phyloP scores from a whole-genome alignment of 2,888 invertebrate species.

The Drosophila seclusa region DNA sequence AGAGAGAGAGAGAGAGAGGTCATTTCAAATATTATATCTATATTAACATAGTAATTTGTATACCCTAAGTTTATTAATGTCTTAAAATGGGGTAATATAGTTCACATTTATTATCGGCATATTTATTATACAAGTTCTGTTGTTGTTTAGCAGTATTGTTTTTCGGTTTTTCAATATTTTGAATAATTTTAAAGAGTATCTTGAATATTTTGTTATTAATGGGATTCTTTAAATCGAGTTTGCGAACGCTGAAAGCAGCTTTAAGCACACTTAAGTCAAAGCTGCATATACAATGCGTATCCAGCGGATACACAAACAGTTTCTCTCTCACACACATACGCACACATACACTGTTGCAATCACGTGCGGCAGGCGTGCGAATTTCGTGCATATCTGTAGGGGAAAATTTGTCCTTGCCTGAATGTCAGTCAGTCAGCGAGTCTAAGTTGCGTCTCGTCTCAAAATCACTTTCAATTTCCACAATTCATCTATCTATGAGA shows the following conservation, averaged over 20 bases:
- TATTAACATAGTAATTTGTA: constrained; percentile 18
- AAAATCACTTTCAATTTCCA: constrained; percentile 52
- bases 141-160: too few relatives aligned
- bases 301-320: constrained; percentile 49
- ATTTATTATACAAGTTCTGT: background rate
- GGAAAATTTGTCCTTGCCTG: constrained; percentile 75
- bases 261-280: constrained; percentile 18
- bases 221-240: constrained; percentile 24
- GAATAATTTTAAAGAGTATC: constrained; percentile 8
- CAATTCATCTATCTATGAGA: constrained; percentile 24
- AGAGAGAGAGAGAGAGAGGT: background rate
- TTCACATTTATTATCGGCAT: background rate
- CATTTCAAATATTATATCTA: constrained; percentile 29
- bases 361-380: constrained; percentile 66
- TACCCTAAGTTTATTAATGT: background rate
- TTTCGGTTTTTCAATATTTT: too few relatives aligned
- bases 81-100: background rate
- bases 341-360: constrained; percentile 18
- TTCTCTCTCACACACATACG: background rate
- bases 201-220: background rate
- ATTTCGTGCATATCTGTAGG: constrained; percentile 17
- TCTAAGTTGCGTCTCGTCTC: constrained; percentile 26
- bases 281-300: constrained; percentile 25
- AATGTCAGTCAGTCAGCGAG: constrained; percentile 62
- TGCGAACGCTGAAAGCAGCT: constrained; percentile 11